Conservation (phyloP, 2,797 vertebrate species). For the Rhinella marina region DNA sequence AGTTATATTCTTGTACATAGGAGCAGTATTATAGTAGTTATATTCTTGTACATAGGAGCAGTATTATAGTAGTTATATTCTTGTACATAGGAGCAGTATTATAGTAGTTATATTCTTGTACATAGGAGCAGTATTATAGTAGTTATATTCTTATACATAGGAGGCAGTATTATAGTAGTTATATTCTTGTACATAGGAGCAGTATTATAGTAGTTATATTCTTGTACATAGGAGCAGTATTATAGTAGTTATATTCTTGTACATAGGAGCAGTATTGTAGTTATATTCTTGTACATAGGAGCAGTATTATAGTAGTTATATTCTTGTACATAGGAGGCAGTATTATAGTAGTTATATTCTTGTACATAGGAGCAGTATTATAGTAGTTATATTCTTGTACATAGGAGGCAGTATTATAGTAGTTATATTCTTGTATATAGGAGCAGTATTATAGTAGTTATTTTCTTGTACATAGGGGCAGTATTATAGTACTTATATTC, state of each 20-base stretch:
- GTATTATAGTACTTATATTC: slow-evolving; percentile 19
- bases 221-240: slow-evolving; percentile 1
- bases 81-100: background rate
- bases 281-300: background rate
- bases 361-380: background rate
- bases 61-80: slow-evolving; percentile 4
- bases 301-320: background rate
- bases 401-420: slow-evolving; percentile 10
- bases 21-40: background rate
- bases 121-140: background rate
- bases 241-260: background rate
- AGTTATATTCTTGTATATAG: slow-evolving; percentile 7
- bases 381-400: slow-evolving; percentile 10
- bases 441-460: slow-evolving; percentile 4
- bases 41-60: background rate
- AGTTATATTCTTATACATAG: slow-evolving; percentile 5
- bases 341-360: slow-evolving; percentile 11
- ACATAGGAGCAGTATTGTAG: background rate
- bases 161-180: slow-evolving; percentile 1
- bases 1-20: slow-evolving; percentile 7
- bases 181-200: background rate
- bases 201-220: background rate
- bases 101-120: slow-evolving; percentile 1
- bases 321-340: background rate
- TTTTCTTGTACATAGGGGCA: background rate